These are phyloP conservation scores for Panurus biarmicus DNA, from an alignment of 2,113 vertebrate genomes.

Conservation along the genomic window DNA sequence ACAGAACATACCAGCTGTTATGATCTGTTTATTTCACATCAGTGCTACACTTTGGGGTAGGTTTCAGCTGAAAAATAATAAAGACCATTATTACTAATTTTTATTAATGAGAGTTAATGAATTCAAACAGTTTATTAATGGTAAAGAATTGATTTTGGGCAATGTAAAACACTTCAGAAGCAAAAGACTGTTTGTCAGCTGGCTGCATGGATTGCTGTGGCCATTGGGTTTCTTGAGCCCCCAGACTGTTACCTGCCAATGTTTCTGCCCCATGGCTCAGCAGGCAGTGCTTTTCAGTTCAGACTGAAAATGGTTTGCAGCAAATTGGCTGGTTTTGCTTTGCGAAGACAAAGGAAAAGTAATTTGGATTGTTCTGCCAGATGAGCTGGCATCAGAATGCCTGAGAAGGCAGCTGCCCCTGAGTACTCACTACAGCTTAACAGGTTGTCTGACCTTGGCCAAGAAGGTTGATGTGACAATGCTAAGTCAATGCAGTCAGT, in stretches of 20 bases:
- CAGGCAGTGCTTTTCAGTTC: neutral
- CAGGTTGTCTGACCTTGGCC: neutral
- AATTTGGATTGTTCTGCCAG: neutral
- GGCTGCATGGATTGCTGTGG: neutral
- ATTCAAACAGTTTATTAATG: neutral
- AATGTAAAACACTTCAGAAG: neutral
- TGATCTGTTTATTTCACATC: neutral
- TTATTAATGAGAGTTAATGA: neutral
- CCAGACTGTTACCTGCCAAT: neutral
- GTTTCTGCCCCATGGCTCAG: rapidly evolving
- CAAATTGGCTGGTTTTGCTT: neutral
- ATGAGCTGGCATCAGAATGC: neutral
- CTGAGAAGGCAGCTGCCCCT: neutral
- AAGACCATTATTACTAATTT: neutral
- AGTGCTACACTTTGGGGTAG: neutral
- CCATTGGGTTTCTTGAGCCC: rapidly evolving
- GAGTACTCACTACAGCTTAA: neutral
- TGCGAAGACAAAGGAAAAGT: neutral
- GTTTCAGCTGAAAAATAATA: neutral
- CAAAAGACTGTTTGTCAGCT: neutral
- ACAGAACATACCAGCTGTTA: neutral
- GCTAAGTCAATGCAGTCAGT: neutral
- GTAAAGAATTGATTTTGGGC: neutral
- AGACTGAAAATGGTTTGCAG: neutral
- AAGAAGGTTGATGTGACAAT: rapidly evolving